A percentile compares a stretch with the other conserved stretches of the same genome.
Conservation (phyloP, 2,113 vertebrate species). For the Fukomys damarensis region DNA sequence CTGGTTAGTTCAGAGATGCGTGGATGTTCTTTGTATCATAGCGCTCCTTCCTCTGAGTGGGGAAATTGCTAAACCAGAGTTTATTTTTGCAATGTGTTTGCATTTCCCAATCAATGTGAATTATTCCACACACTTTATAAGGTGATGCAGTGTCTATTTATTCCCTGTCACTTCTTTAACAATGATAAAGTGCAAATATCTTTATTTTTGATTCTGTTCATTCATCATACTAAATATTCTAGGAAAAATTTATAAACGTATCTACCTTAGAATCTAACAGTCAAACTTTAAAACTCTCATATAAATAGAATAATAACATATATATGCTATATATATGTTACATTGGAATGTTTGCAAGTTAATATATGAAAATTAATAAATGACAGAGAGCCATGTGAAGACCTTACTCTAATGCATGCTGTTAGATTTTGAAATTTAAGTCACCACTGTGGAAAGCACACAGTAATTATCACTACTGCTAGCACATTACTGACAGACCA, state of each 20-base stretch:
- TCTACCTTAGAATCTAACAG: not conserved
- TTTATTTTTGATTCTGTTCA: not conserved
- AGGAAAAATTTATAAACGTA: not conserved
- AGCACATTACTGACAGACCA: not conserved
- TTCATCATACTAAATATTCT: not conserved
- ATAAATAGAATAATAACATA: not conserved
- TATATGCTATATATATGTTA: not conserved
- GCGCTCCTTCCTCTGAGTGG: not conserved
- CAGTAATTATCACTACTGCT: not conserved
- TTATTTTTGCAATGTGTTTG: not conserved
- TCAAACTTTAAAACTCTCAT: not conserved
- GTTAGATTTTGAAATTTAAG: slow-evolving; percentile 8
- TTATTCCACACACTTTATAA: not conserved
- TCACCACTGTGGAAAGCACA: not conserved
- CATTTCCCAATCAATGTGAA: not conserved
- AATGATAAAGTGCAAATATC: not conserved
- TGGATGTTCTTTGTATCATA: not conserved
- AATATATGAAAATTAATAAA: slow-evolving; percentile 18
- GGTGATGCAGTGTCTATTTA: not conserved
- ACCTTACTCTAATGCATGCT: not conserved
- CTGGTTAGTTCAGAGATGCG: not conserved
- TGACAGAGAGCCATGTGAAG: not conserved
- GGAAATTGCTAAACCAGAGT: not conserved
- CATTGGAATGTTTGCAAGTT: not conserved
- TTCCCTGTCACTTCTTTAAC: not conserved